Evolutionary conservation across 2,797 vertebrate species (phyloP), one percentile per base, ranked within the genome.

Genomic region (Crypturellus tataupa): DNA sequence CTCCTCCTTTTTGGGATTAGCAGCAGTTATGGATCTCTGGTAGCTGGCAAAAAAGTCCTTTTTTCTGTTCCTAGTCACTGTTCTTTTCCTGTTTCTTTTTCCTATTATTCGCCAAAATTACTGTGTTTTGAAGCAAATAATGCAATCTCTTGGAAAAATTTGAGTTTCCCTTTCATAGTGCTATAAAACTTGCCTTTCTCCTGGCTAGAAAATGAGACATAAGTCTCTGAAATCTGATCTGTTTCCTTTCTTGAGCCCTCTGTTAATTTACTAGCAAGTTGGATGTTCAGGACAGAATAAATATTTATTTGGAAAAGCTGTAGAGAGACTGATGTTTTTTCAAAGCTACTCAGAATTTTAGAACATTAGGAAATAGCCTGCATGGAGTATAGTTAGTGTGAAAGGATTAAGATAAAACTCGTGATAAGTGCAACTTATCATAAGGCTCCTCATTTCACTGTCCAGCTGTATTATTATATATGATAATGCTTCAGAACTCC

Each of bases 101-200:
- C 37, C 9, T 77, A 53, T 24, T 35, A 49, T 29, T 68, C 24
- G n/a, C 70, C 76, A 58, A 85, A 93, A 92, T 90, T 80, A 73
- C 72, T 65, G 58, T 56, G 39, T 87, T 90, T 87, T 93, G 84
- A 89, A 87, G 82, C 65, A 95, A 94, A 94, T 83, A 71, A 82
- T 69, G 31, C 33, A 80, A 62, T 53, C 49, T 37, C 59, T 80
- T 69, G 42, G 59, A 83, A 69, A 89, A 87, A 85, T 85, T 76
- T 76, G 63, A 85, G 19, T 72, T 11, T 85, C 16, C 65, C 27
- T 63, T 94, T 81, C 21, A 12, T 72, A 23, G 21, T 60, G 39
- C 24, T 81, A 49, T 72, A 85, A 92, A 80, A 40, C 9, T 87
- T 29, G 9, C 16, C 17, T 83, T 94, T 83, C 55, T 87, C 11